A percentile compares a stretch with the other conserved stretches of the same genome.
phyloP scores from a whole-genome alignment of 2,888 invertebrate species.

The Meloe dianella region DNA sequence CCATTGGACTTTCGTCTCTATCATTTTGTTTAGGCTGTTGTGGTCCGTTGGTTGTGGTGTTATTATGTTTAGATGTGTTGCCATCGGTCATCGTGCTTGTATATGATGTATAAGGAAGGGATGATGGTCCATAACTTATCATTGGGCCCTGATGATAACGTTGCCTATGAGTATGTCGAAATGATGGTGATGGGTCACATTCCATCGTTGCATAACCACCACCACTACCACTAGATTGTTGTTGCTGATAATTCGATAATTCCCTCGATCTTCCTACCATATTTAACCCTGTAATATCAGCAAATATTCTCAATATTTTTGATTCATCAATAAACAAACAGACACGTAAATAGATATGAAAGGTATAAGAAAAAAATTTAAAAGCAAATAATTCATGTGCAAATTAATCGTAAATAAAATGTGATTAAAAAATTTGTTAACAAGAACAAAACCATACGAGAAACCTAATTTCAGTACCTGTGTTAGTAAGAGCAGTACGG shows the following conservation, averaged over 20 bases:
- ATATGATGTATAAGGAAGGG: slow-evolving; percentile 57
- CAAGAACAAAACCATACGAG: slow-evolving; percentile 17
- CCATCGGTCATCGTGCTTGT: slow-evolving; percentile 54
- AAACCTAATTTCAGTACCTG: slow-evolving; percentile 49
- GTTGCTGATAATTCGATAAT: slow-evolving; percentile 50
- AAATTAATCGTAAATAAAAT: background rate
- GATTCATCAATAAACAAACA: background rate
- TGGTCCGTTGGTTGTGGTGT: slow-evolving; percentile 47
- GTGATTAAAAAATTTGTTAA: background rate
- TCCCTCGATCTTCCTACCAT: slow-evolving; percentile 59
- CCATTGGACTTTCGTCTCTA: slow-evolving; percentile 80
- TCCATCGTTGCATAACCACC: slow-evolving; percentile 69
- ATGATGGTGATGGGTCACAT: slow-evolving; percentile 72
- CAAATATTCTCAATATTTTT: background rate
- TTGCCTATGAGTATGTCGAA: slow-evolving; percentile 49
- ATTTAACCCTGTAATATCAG: slow-evolving; percentile 57
- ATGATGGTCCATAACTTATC: slow-evolving; percentile 59
- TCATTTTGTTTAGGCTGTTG: slow-evolving; percentile 56
- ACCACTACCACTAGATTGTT: slow-evolving; percentile 39
- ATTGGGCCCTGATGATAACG: slow-evolving; percentile 54
- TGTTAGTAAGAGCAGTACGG: slow-evolving; percentile 56
- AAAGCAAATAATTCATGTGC: slow-evolving; percentile 12
- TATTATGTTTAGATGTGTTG: slow-evolving; percentile 34
- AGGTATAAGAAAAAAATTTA: too few species aligned
- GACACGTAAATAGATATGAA: too few species aligned